These are phyloP conservation scores for Lytechinus pictus DNA, from an alignment of 35 echinoderm and acorn worm genomes.

Conservation along the genomic window DNA sequence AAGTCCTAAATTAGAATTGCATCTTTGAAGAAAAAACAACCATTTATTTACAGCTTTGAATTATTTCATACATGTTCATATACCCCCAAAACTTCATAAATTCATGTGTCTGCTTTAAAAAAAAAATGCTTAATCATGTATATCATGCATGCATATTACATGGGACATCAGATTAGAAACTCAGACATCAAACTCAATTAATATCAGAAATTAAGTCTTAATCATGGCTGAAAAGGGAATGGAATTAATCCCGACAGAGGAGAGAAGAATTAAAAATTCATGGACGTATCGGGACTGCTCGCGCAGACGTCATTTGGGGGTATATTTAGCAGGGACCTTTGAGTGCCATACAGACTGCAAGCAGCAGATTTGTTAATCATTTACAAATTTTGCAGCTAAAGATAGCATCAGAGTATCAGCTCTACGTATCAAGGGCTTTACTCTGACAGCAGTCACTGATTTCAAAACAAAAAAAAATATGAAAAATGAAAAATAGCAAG, in stretches of 20 bases:
- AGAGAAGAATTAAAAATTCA: conserved; percentile 20
- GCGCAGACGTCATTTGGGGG: not conserved
- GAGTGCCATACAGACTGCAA: conserved; percentile 25
- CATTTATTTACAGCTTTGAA: not conserved
- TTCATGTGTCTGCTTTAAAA: not conserved
- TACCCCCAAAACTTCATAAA: not conserved
- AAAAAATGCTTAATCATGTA: not conserved
- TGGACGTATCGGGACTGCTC: not conserved
- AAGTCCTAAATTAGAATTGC: not conserved
- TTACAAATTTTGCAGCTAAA: conserved; percentile 47
- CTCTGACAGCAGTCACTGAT: not conserved
- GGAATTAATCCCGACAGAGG: not conserved
- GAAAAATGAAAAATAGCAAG: not conserved
- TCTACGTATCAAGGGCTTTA: not conserved
- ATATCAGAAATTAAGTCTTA: conserved; percentile 6
- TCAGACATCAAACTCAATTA: conserved; percentile 13
- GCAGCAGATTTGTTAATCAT: conserved; percentile 48
- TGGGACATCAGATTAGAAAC: not conserved
- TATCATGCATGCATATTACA: not conserved
- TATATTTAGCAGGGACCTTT: conserved; percentile 13
- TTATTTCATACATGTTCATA: not conserved
- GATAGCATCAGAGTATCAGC: conserved; percentile 19
- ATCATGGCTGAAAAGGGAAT: conserved; percentile 10
- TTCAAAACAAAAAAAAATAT: not conserved
- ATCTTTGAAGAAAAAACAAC: not conserved